These are phyloP conservation scores for Prosapia bicincta DNA, from an alignment of 2,888 invertebrate genomes.

Conservation along the genomic window DNA sequence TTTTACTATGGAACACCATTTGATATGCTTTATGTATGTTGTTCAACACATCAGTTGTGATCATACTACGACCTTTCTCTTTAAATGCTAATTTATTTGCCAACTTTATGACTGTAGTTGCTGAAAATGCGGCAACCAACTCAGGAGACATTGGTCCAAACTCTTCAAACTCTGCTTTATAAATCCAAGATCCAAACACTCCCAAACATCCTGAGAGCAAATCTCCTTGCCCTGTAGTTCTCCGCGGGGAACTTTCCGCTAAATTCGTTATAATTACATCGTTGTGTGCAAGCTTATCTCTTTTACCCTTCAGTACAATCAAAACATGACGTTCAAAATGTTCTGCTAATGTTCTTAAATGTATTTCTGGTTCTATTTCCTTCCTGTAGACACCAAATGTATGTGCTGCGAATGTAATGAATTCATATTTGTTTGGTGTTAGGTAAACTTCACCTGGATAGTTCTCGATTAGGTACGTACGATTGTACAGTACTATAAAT, in stretches of 20 bases:
- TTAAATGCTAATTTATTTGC: slow-evolving; percentile 77
- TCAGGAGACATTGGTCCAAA: slow-evolving; percentile 9
- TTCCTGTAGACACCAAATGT: slow-evolving; percentile 48
- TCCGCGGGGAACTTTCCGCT: slow-evolving; percentile 68
- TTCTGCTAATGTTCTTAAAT: slow-evolving; percentile 33
- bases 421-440: slow-evolving; percentile 68
- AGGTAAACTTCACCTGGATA: slow-evolving; percentile 69
- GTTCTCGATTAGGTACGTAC: slow-evolving; percentile 62
- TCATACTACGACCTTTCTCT: slow-evolving; percentile 75
- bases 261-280: slow-evolving; percentile 25
- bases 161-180: slow-evolving; percentile 4
- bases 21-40: neutral
- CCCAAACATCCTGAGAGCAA: slow-evolving; percentile 82
- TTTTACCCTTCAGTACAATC: slow-evolving; percentile 73
- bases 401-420: slow-evolving; percentile 52
- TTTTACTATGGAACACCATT: neutral
- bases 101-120: slow-evolving; percentile 73
- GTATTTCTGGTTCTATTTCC: slow-evolving; percentile 43
- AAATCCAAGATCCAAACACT: slow-evolving; percentile 79
- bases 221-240: slow-evolving; percentile 98
- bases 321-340: slow-evolving; percentile 54
- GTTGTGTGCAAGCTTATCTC: slow-evolving; percentile 62
- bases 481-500: slow-evolving; percentile 67
- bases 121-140: slow-evolving; percentile 73
- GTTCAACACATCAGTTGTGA: slow-evolving; percentile 82